Base-by-base conservation (phyloP, 1,140 invertebrate genomes). In the Fopius arisanus region DNA sequence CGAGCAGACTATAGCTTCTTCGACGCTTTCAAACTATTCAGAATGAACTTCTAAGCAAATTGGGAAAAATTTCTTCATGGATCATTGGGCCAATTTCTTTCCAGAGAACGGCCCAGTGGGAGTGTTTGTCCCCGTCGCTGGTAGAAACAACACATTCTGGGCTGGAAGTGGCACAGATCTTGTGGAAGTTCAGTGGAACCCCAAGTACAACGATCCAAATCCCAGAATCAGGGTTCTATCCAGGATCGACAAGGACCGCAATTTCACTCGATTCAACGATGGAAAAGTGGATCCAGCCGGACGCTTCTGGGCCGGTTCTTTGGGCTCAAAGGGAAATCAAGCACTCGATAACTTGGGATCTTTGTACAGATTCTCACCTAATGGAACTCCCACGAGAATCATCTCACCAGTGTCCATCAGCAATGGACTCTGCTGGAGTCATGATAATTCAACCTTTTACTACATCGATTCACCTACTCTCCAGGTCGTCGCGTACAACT, bases 221-320 rank as follows among this genome's bases (percentile, higher is more conserved):
- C 88, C 90, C 5, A 75, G 89, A 10, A 78, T 89, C 41, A 86
- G 87, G 9, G 84, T 90, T 21, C 65, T 90, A 12, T 87, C 89
- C 1, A 90, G 90, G 51, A 91, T 96, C 0, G 93, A 95, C 41
- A 75, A 81, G 0, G 86, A 91, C 41, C 84, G 86, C 59, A 83
- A 86, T 0, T 86, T 82, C 0, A 96, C 93, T 78, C 89, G 95
- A 78, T 92, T 95, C 75, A 97, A 97, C 80, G 96, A 97, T 85
- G 96, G 92, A 16, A 98, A 97, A 87, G 93, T 93, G 72, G 96
- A 98, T 84, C 90, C 91, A 0, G 84, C 82, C 10, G 96, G 96
- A 37, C 88, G 95, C 43, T 85, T 97, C 2, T 96, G 94, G 91
- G 90, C 91, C 74, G 95, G 95, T 51, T 95, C 94, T 41, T 94